Evolutionary conservation across 2,888 invertebrate species (phyloP).

Genomic region (Pyrochroa serraticornis): DNA sequence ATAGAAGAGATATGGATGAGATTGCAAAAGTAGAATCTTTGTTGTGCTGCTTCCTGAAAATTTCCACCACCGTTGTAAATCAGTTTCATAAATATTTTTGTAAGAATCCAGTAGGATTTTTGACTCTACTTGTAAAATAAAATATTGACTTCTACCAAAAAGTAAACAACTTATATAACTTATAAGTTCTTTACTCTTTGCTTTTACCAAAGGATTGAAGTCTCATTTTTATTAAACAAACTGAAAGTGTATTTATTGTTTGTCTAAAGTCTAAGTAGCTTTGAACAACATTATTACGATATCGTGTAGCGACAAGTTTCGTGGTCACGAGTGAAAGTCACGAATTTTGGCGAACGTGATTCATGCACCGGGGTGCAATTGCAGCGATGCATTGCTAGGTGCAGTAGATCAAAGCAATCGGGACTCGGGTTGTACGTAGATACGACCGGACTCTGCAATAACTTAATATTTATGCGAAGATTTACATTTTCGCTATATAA

Average conservation of each 20-base stretch:
- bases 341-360: constrained; percentile 51
- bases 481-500: constrained; percentile 15
- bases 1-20: no score
- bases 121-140: no score
- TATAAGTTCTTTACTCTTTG: no score
- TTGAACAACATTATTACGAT: constrained; percentile 52
- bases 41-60: no score
- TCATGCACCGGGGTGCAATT: constrained; percentile 46
- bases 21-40: no score
- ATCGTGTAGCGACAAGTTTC: constrained; percentile 12
- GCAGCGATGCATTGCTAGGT: constrained; percentile 37
- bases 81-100: no score
- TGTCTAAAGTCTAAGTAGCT: constrained; percentile 49
- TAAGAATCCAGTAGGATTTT: no score
- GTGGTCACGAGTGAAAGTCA: constrained; percentile 48
- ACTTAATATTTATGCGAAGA: constrained; percentile 22
- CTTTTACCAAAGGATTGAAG: no score
- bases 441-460: constrained; percentile 2
- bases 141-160: no score
- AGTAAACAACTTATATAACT: no score
- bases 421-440: constrained; percentile 21
- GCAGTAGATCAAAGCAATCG: constrained; percentile 37
- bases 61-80: no score
- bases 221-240: not conserved
- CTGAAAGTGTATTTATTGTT: not conserved